These are phyloP conservation scores for Drosophila orena DNA, from an alignment of 1,140 invertebrate species.

Conservation along the genomic window DNA sequence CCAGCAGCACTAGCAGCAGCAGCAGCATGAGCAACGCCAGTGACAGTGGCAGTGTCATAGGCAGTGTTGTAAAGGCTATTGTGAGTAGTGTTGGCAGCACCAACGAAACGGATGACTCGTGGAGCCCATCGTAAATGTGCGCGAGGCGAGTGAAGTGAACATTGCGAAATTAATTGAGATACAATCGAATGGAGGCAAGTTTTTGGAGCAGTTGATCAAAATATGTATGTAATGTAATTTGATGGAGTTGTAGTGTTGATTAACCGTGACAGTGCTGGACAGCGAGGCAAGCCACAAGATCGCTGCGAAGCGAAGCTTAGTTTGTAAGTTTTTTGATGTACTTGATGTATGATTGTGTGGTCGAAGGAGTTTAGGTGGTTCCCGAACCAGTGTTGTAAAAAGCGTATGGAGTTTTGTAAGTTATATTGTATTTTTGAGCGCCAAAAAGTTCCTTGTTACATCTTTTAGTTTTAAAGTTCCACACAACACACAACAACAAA, in stretches of 20 bases:
- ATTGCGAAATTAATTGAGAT: conserved; percentile 61
- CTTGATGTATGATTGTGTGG: conserved; percentile 36
- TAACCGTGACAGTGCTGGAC: conserved; percentile 51
- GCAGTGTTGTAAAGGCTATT: conserved; percentile 8
- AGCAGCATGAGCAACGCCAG: conserved; percentile 13
- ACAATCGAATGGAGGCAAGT: conserved; percentile 49
- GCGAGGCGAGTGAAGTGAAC: conserved; percentile 72
- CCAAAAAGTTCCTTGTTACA: conserved; percentile 83
- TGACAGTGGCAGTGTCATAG: conserved; percentile 30
- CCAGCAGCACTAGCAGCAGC: conserved; percentile 3
- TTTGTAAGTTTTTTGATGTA: conserved; percentile 59
- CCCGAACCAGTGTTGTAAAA: conserved; percentile 65
- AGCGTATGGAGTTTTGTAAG: conserved; percentile 68
- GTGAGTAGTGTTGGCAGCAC: conserved; percentile 13
- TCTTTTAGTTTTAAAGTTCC: conserved; percentile 78
- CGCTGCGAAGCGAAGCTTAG: conserved; percentile 33
- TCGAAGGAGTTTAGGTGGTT: conserved; percentile 32
- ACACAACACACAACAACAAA: conserved; percentile 60
- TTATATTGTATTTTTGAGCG: conserved; percentile 81
- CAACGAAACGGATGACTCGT: conserved; percentile 56
- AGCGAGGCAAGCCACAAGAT: conserved; percentile 28
- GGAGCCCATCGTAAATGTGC: conserved; percentile 51
- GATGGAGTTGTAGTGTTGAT: conserved; percentile 54
- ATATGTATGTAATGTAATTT: conserved; percentile 72
- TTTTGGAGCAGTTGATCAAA: conserved; percentile 82